Evolutionary conservation across 2,888 invertebrate species (phyloP).

Genomic region (Yponomeuta plumbellus): DNA sequence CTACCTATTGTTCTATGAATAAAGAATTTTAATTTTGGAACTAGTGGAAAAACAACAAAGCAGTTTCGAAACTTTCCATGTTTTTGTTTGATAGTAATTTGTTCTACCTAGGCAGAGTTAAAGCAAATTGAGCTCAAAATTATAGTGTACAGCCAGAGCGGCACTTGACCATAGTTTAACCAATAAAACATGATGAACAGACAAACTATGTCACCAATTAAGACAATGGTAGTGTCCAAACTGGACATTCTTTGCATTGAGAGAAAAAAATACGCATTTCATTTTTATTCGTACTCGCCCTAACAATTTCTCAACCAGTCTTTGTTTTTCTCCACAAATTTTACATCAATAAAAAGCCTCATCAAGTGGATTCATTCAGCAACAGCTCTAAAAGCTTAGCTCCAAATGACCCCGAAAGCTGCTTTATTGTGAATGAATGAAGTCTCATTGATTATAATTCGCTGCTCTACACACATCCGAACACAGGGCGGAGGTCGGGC

Average conservation of each 20-base stretch:
- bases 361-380: conserved; percentile 40
- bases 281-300: conserved; percentile 18
- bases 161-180: conserved; percentile 16
- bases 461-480: conserved; percentile 51
- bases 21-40: too few species aligned
- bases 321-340: not conserved
- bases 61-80: not conserved
- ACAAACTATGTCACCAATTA: conserved; percentile 3
- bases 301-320: not conserved
- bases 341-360: not conserved
- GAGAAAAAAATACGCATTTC: not conserved
- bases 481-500: conserved; percentile 65
- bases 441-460: conserved; percentile 65
- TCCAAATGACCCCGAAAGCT: conserved; percentile 64
- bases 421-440: conserved; percentile 71
- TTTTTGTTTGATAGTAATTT: not conserved
- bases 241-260: conserved; percentile 20
- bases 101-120: not conserved
- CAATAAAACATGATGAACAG: conserved; percentile 17
- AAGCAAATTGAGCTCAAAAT: not conserved
- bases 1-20: too few species aligned
- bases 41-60: too few species aligned
- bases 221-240: conserved; percentile 13
- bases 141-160: not conserved
- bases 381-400: conserved; percentile 48